These are phyloP conservation scores for Watsonalla binaria DNA, from an alignment of 2,888 invertebrate genomes.

Conservation along the genomic window DNA sequence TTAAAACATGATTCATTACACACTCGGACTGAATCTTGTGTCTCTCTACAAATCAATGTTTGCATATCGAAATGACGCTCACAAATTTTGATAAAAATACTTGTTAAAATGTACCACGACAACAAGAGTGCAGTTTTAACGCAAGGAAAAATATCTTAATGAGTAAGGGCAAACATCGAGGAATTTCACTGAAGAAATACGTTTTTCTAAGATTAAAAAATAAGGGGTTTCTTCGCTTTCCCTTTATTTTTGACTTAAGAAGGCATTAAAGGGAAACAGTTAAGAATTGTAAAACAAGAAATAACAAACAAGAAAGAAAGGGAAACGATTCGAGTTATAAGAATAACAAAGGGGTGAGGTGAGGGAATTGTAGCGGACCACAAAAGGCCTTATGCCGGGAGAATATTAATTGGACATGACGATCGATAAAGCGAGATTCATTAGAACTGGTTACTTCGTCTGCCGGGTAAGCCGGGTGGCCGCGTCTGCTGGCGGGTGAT, in stretches of 20 bases:
- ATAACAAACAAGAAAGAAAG: not conserved
- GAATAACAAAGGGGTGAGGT: not conserved
- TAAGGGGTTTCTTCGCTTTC: not conserved
- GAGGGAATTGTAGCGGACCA: not conserved
- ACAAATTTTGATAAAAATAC: constrained; percentile 5
- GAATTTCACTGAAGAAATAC: not conserved
- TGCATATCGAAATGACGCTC: constrained; percentile 7
- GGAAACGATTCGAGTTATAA: not conserved
- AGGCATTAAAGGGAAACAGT: not conserved
- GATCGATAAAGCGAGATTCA: constrained; percentile 1
- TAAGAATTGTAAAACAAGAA: not conserved
- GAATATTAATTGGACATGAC: constrained; percentile 1
- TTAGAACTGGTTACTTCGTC: constrained; percentile 1
- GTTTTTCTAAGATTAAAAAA: not conserved
- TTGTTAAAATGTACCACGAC: not conserved
- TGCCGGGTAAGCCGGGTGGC: not conserved
- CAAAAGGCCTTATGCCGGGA: not conserved
- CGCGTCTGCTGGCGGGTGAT: not conserved
- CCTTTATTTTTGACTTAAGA: not conserved
- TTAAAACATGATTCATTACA: constrained; percentile 6
- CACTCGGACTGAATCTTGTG: constrained; percentile 10
- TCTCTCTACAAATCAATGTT: constrained; percentile 11
- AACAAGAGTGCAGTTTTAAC: too few relatives aligned
- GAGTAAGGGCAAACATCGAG: too few relatives aligned
- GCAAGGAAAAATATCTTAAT: too few relatives aligned